Base-by-base conservation (phyloP, 2,797 vertebrate genomes). In the Octomys mimax region DNA sequence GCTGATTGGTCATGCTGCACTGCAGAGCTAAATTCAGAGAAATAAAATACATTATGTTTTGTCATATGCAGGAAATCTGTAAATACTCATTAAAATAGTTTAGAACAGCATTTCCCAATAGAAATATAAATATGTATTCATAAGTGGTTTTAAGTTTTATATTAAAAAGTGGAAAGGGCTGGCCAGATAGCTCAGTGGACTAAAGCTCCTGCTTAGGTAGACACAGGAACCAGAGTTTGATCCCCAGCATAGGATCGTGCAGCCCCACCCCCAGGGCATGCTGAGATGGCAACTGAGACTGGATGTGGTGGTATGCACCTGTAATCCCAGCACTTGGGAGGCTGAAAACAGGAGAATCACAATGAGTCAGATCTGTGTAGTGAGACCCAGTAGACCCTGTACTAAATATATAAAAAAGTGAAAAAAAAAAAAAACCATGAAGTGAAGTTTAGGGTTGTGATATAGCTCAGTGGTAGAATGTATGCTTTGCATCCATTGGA, bases 121-220 rank as follows among this genome's bases (percentile, higher is more conserved):
- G 39, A 93, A 95, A 62, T 95, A 68, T 36, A 86, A 42, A 78
- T 22, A 8, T 89, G 5, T 85, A 33, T 26, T 59, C 36, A 26
- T 59, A 85, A 73, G 39, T 61, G 54, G 71, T 42, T 96, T 88
- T 8, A 90, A 78, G 24, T 64, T 73, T 87, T 86, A 39, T 86
- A 87, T 92, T 77, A 81, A 87, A 91, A 94, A 81, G 39, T 73
- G 22, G 68, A 89, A 89, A 79, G 86, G 77, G 54, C 54, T 16
- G 16, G 54, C 54, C 54, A 57, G 54, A 57, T 16, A 57, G 14
- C 54, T 57, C 54, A 57, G 54, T 14, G 5, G 54, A 57, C 16
- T 57, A 57, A 57, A 57, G 54, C 14, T 4, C 54, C 16, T 54
- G 52, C 52, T 54, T 54, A 54, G 52, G 52, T 11, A 54, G 52